Base-by-base conservation (phyloP, 2,888 invertebrate genomes). In the Lypha dubia region DNA sequence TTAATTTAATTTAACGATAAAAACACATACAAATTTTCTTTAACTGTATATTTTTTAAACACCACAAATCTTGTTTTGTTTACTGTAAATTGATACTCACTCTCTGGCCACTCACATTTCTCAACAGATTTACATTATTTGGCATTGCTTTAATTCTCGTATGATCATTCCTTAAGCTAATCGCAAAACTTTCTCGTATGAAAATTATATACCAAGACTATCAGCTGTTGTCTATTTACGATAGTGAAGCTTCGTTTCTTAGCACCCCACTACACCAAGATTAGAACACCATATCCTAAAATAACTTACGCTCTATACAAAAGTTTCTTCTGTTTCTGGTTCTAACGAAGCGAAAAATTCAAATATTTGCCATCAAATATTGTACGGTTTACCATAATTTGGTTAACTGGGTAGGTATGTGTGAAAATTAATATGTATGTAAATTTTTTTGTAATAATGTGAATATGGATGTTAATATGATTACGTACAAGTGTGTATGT, bases 21-120 rank as follows among this genome's bases (percentile, higher is more conserved):
- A n/a, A 60, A 62, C n/a, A 75, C 24, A 35, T 8, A 11, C 17
- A 62, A 22, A 20, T 17, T 9, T 2, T 53, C 38, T 44, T 65
- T 56, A 17, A 44, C 63, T 75, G 38, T 28, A 73, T 56, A 56
- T 56, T 28, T 20, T 63, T 20, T 41, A 15, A 24, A 63, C 28
- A 28, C 22, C n/a, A 56, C 1, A 65, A 56, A 46, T 35, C 6
- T 68, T 62, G 24, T 35, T 63, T 44, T 8, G 24, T 8, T 28
- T 13, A 11, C 3, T 22, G 49, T 51, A 9, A 11, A 51, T 1
- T 9, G 49, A 20, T 51, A 22, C 22, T 22, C n/a, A n/a, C 49
- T 20, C 11, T n/a, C 15, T 49, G 49, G 1, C 20, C 49, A 49
- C 7, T 3, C 20, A n/a, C n/a, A n/a, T 17, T 20, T 20, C 11